Conservation (phyloP, 2,888 invertebrate genomes). For the Buathra laborator region DNA sequence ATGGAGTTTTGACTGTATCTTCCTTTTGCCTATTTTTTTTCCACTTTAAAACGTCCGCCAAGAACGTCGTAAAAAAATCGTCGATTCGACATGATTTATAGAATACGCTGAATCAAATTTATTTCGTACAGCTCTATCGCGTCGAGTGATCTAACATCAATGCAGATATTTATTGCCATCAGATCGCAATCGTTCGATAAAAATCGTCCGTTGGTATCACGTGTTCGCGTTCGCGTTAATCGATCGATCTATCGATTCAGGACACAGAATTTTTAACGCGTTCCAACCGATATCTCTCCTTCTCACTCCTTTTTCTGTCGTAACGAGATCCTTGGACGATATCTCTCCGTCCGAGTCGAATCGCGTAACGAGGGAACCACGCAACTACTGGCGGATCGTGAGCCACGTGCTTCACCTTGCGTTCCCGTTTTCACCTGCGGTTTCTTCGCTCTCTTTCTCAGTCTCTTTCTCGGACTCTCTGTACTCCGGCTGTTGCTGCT, state of each 20-base stretch:
- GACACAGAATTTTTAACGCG: background rate
- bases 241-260: conserved; percentile 2
- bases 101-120: background rate
- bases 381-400: conserved; percentile 59
- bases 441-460: conserved; percentile 43
- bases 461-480: background rate
- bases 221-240: background rate
- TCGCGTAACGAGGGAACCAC: conserved; percentile 66
- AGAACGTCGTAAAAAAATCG: background rate
- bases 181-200: background rate
- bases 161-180: background rate
- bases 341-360: conserved; percentile 55
- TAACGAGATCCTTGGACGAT: conserved; percentile 67
- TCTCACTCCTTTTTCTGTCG: conserved; percentile 49
- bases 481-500: conserved; percentile 23
- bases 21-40: conserved; percentile 36
- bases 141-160: background rate
- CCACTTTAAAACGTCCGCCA: conserved; percentile 30
- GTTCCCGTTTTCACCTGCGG: conserved; percentile 64
- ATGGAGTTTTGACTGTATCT: conserved; percentile 14
- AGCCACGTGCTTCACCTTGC: conserved; percentile 65
- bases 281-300: background rate
- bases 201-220: background rate
- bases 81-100: background rate
- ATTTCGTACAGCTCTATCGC: background rate